Conservation (phyloP, 2,113 vertebrate species). For the Brienomyrus longianalis region DNA sequence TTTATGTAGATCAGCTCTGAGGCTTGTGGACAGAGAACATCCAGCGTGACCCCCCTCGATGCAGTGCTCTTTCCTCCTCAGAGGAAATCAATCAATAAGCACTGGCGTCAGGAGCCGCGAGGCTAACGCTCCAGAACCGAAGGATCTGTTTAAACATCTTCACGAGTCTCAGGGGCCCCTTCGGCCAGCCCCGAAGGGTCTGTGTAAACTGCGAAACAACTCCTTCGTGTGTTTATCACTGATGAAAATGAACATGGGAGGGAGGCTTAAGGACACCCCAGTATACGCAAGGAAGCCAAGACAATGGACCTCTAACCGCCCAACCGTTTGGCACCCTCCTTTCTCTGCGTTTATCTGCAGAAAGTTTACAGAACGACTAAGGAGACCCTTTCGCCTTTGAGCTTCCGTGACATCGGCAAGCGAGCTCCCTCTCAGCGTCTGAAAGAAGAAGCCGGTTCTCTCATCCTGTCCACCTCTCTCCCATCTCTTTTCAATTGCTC, state of each 20-base stretch:
- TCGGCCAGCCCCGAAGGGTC: background rate
- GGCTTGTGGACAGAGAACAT: background rate
- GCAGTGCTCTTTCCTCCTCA: background rate
- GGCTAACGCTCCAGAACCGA: background rate
- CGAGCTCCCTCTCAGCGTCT: background rate
- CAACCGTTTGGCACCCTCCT: background rate
- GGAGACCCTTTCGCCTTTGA: background rate
- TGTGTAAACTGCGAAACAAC: background rate
- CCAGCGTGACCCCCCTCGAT: background rate
- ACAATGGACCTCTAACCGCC: background rate
- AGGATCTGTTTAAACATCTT: constrained; percentile 8
- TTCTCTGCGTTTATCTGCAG: background rate
- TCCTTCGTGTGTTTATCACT: background rate
- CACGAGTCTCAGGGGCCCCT: background rate
- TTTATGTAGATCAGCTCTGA: background rate
- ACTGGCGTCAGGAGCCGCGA: background rate
- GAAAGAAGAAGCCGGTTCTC: background rate
- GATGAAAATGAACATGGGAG: background rate
- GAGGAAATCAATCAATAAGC: background rate
- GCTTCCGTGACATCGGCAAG: background rate
- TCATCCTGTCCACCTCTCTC: background rate
- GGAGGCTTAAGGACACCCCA: background rate
- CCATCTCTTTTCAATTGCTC: background rate
- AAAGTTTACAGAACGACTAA: background rate
- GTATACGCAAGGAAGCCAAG: background rate